These are phyloP conservation scores for Pandion haliaetus DNA, from an alignment of 2,113 vertebrate species.

Conservation along the genomic window DNA sequence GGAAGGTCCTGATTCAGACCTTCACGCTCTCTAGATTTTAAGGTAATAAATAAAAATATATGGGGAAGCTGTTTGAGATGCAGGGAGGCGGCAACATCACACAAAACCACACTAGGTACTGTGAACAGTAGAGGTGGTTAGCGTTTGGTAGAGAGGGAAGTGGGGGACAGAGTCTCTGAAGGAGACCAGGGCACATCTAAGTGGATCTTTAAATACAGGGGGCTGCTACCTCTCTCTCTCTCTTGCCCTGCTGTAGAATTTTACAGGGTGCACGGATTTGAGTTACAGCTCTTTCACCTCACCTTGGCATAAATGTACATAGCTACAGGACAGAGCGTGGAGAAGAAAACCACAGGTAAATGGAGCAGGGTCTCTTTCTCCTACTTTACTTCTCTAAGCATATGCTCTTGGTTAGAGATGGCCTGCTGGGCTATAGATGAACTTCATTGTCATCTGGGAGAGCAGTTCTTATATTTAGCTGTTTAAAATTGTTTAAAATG, in stretches of 20 bases:
- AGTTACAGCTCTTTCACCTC: not conserved
- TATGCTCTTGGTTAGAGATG: not conserved
- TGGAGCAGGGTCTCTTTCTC: not conserved
- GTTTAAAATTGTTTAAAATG: not conserved
- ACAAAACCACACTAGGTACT: not conserved
- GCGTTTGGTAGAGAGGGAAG: not conserved
- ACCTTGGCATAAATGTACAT: not conserved
- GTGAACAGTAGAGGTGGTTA: not conserved
- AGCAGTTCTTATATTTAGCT: not conserved
- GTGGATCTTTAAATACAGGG: not conserved
- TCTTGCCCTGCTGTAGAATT: not conserved
- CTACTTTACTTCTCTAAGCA: not conserved
- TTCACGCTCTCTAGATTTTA: not conserved
- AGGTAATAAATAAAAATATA: not conserved
- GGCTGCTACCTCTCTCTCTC: not conserved
- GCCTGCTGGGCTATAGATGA: not conserved
- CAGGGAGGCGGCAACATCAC: not conserved
- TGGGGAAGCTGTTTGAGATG: not conserved
- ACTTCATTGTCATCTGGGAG: not conserved
- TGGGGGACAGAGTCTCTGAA: not conserved
- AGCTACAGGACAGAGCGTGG: not conserved
- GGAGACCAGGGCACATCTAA: not conserved
- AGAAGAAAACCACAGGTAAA: not conserved
- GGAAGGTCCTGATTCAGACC: not conserved
- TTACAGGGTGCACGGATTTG: not conserved